These are phyloP conservation scores for Syngnathus scovelli DNA, from an alignment of 2,113 vertebrate genomes.

Conservation along the genomic window DNA sequence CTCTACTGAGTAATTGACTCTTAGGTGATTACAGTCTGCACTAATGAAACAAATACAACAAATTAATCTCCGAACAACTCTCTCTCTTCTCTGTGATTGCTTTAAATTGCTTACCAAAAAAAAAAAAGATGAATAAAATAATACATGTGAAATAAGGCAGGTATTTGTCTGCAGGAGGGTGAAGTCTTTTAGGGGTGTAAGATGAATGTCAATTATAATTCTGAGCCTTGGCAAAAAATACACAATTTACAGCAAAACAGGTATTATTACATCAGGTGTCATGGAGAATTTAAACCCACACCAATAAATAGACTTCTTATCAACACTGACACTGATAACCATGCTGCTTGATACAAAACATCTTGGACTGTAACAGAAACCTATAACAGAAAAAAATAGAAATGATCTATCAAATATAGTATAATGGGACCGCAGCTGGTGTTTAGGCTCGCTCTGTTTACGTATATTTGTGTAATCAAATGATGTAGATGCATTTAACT, in stretches of 20 bases:
- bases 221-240: background rate
- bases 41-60: slow-evolving; percentile 38
- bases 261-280: background rate
- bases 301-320: background rate
- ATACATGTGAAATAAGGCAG: slow-evolving; percentile 6
- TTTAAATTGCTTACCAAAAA: slow-evolving; percentile 11
- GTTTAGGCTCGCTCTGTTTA: no score
- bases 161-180: background rate
- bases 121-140: slow-evolving; percentile 6
- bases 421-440: no score
- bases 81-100: slow-evolving; percentile 7
- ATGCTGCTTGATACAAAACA: background rate
- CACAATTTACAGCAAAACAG: background rate
- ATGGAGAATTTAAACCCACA: background rate
- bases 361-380: no score
- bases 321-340: background rate
- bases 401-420: no score
- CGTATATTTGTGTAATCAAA: no score
- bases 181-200: background rate
- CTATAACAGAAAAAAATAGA: no score
- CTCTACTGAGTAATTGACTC: slow-evolving; percentile 35
- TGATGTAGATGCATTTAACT: no score
- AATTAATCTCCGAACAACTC: slow-evolving; percentile 4
- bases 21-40: slow-evolving; percentile 49
- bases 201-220: background rate